Conservation (phyloP, 1,140 invertebrate genomes). For the Asobara japonica region DNA sequence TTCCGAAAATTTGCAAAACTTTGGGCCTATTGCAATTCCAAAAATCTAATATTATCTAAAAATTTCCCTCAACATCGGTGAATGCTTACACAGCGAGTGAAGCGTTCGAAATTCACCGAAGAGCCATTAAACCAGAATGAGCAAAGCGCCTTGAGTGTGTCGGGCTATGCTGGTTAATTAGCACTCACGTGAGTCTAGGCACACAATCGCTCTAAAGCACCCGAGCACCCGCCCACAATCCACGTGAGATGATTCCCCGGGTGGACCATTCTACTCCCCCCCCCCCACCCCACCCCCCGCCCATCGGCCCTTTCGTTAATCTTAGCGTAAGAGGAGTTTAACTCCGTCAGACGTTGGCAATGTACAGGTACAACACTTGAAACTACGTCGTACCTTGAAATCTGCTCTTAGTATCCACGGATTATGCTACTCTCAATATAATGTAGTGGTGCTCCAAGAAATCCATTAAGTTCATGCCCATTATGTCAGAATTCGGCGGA, state of each 20-base stretch:
- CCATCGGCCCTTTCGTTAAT: slow-evolving; percentile 47
- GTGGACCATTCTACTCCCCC: not conserved
- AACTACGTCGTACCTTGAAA: slow-evolving; percentile 17
- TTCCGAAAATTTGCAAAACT: too few species aligned
- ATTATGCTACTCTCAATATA: not conserved
- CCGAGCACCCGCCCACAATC: not conserved
- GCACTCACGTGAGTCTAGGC: slow-evolving; percentile 16
- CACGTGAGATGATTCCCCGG: slow-evolving; percentile 10
- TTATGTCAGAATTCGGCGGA: not conserved
- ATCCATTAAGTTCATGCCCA: slow-evolving; percentile 6
- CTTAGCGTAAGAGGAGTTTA: slow-evolving; percentile 54
- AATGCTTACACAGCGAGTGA: not conserved
- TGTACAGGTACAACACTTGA: slow-evolving; percentile 27
- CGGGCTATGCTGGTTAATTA: slow-evolving; percentile 2
- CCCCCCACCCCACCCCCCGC: not conserved
- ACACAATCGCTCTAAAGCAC: slow-evolving; percentile 6
- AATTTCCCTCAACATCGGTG: not conserved
- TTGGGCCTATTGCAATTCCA: too few species aligned
- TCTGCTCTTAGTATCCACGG: slow-evolving; percentile 1
- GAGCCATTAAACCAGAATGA: slow-evolving; percentile 7
- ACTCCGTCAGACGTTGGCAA: slow-evolving; percentile 41
- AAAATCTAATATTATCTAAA: not conserved
- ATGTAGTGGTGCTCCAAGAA: not conserved
- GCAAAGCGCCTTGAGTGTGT: not conserved
- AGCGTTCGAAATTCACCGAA: not conserved